These are phyloP conservation scores for Anarrhichthys ocellatus DNA, from an alignment of 2,113 vertebrate genomes.

Conservation along the genomic window DNA sequence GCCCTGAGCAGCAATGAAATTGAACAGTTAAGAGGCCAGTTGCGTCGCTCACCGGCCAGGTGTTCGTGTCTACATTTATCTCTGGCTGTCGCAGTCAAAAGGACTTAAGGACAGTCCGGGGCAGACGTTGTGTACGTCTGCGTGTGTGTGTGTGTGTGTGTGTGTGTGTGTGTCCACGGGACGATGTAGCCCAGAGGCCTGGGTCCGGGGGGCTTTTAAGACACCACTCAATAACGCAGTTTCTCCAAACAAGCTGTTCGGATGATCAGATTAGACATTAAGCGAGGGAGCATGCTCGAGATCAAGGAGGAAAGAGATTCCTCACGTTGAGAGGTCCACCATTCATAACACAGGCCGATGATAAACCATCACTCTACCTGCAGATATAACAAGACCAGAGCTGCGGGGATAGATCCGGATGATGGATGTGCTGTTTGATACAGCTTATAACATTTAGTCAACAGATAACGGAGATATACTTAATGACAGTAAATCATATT, in stretches of 20 bases:
- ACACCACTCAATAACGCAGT: slow-evolving; percentile 52
- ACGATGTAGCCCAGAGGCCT: slow-evolving; percentile 32
- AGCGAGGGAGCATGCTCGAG: slow-evolving; percentile 37
- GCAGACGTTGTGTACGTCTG: slow-evolving; percentile 43
- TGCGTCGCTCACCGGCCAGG: slow-evolving; percentile 61
- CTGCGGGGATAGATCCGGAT: not conserved
- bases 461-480: not conserved
- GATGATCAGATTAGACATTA: slow-evolving; percentile 69
- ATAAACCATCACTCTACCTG: slow-evolving; percentile 34
- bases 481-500: not conserved
- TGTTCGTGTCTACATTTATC: slow-evolving; percentile 75
- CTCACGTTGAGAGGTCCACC: slow-evolving; percentile 3
- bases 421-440: slow-evolving; percentile 8
- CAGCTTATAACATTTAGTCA: not conserved
- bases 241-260: slow-evolving; percentile 72
- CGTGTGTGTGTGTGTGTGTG: slow-evolving; percentile 21
- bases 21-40: slow-evolving; percentile 73
- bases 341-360: slow-evolving; percentile 1
- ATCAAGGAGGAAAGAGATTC: slow-evolving; percentile 66
- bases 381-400: slow-evolving; percentile 10
- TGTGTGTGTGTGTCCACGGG: slow-evolving; percentile 22
- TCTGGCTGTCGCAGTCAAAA: slow-evolving; percentile 66
- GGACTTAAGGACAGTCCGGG: slow-evolving; percentile 51
- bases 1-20: slow-evolving; percentile 71
- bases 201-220: slow-evolving; percentile 70